Percentiles rank a stretch among this genome's conserved stretches.
Evolutionary conservation across 2,113 vertebrate species (phyloP).

Genomic region (Pterocles gutturalis): DNA sequence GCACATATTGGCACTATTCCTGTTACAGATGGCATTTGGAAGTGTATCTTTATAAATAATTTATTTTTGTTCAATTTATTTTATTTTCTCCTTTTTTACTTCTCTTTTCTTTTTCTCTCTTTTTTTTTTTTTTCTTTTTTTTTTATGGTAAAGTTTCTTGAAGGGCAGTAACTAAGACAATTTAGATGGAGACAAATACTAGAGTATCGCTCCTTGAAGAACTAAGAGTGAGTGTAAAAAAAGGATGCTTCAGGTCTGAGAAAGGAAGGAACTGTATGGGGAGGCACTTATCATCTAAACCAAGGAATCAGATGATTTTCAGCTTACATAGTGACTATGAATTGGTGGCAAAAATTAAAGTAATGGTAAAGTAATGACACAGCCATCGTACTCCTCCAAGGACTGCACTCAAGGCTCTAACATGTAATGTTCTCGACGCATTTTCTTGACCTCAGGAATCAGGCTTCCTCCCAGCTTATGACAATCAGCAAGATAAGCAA

Average conservation of each 20-base stretch:
- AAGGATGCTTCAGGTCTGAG: not conserved
- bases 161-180: not conserved
- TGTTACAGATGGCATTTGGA: not conserved
- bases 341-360: not conserved
- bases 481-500: not conserved
- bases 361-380: not conserved
- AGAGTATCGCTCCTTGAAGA: not conserved
- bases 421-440: not conserved
- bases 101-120: too few species aligned
- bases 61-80: not conserved
- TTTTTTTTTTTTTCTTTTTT: not conserved
- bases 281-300: not conserved
- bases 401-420: not conserved
- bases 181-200: not conserved
- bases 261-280: not conserved
- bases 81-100: not conserved
- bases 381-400: not conserved
- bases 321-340: not conserved
- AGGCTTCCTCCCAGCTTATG: not conserved
- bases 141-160: not conserved
- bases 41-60: not conserved
- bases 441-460: not conserved
- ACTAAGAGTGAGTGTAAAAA: not conserved
- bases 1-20: not conserved
- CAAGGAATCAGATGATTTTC: not conserved